Evolutionary conservation across 2,888 invertebrate species (phyloP).

Genomic region (Didymodactylos carnosus): DNA sequence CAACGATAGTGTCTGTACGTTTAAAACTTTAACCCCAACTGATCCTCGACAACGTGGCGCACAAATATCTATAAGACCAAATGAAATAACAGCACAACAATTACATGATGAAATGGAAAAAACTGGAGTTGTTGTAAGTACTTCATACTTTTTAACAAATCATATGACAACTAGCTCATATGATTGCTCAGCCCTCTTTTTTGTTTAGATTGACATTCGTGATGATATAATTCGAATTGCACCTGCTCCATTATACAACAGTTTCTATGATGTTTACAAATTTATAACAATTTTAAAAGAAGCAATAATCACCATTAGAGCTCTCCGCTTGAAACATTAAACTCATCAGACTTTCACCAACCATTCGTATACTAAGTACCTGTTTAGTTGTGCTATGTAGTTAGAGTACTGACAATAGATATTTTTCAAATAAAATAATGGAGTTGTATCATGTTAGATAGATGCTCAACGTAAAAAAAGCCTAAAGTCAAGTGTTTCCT

Average conservation of each 20-base stretch:
- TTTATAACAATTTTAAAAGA: slow-evolving; percentile 25
- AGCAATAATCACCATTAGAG: too few species aligned
- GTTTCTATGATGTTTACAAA: slow-evolving; percentile 36
- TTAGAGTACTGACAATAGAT: too few species aligned
- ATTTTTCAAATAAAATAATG: too few species aligned
- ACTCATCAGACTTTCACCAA: too few species aligned
- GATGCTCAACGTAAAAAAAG: too few species aligned
- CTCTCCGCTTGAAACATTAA: too few species aligned
- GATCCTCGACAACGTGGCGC: slow-evolving; percentile 38
- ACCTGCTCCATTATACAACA: slow-evolving; percentile 40
- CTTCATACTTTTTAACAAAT: not conserved
- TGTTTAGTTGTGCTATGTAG: too few species aligned
- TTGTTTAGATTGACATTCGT: slow-evolving; percentile 38
- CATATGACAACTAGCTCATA: not conserved
- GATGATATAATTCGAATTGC: slow-evolving; percentile 37
- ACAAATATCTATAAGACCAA: slow-evolving; percentile 37
- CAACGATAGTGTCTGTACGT: not conserved
- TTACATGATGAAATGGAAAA: slow-evolving; percentile 36
- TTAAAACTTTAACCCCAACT: slow-evolving; percentile 38
- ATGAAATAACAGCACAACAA: slow-evolving; percentile 27
- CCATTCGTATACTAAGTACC: too few species aligned
- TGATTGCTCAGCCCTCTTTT: too few species aligned
- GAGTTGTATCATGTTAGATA: too few species aligned
- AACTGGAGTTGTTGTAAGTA: slow-evolving; percentile 39
- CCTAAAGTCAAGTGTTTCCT: too few species aligned